These are phyloP conservation scores for Anthonomus grandis DNA, from an alignment of 1,140 invertebrate species.

Conservation along the genomic window DNA sequence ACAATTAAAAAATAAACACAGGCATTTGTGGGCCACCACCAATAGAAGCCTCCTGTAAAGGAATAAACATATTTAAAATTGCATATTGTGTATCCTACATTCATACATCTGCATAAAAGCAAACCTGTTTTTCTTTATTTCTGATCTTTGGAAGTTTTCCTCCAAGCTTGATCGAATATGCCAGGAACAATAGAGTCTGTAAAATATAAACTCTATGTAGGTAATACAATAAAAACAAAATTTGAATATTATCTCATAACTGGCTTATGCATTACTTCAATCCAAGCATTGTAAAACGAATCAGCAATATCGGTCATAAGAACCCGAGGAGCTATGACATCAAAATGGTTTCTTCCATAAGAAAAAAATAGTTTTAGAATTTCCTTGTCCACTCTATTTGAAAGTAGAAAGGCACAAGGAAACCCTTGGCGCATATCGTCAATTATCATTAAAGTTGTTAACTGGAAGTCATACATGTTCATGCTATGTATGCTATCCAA, in stretches of 20 bases:
- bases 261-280: too few relatives aligned
- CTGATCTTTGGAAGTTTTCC: slow-evolving; percentile 10
- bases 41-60: too few relatives aligned
- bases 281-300: slow-evolving; percentile 20
- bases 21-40: too few relatives aligned
- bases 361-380: slow-evolving; percentile 15
- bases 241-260: too few relatives aligned
- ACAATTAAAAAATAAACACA: too few relatives aligned
- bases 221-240: too few relatives aligned
- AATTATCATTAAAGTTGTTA: slow-evolving; percentile 12
- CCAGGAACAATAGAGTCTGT: too few relatives aligned
- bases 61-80: too few relatives aligned
- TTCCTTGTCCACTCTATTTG: slow-evolving; percentile 15
- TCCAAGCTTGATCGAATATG: slow-evolving; percentile 9
- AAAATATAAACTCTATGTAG: too few relatives aligned
- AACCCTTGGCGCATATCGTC: slow-evolving; percentile 22
- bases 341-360: neutral
- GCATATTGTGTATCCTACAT: too few relatives aligned
- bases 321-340: neutral
- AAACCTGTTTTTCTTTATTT: slow-evolving; percentile 23
- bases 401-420: slow-evolving; percentile 22
- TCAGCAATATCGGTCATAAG: slow-evolving; percentile 7
- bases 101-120: too few relatives aligned
- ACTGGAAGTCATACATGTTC: slow-evolving; percentile 19
- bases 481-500: slow-evolving; percentile 21